phyloP scores from a whole-genome alignment of 2,797 vertebrate genomes.

The Morelia viridis region DNA sequence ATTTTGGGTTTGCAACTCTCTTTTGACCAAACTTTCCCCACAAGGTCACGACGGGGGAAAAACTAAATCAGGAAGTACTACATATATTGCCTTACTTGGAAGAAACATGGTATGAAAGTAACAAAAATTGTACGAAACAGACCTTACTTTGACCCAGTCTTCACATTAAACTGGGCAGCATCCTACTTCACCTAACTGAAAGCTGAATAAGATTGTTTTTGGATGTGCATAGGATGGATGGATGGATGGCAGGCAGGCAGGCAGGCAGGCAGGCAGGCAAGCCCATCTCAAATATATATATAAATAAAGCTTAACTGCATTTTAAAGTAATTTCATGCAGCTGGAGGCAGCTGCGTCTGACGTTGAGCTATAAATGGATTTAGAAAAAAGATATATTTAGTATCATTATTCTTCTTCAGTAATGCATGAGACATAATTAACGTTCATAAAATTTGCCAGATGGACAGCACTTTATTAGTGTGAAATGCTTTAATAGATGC shows the following conservation, averaged over 20 bases:
- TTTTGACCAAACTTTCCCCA: not conserved
- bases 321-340: conserved; percentile 34
- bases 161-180: no score
- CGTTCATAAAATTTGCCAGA: conserved; percentile 50
- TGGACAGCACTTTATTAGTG: conserved; percentile 39
- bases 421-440: conserved; percentile 47
- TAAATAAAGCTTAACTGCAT: not conserved
- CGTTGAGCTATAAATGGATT: conserved; percentile 21
- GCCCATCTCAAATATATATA: not conserved
- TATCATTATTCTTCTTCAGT: conserved; percentile 44
- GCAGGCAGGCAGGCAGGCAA: not conserved
- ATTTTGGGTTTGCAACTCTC: not conserved
- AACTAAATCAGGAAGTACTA: not conserved
- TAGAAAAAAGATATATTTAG: conserved; percentile 51
- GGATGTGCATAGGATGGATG: no score
- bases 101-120: no score
- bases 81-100: no score
- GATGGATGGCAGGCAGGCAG: not conserved
- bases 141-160: no score
- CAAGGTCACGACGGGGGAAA: not conserved
- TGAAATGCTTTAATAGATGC: conserved; percentile 39
- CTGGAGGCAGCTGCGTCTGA: not conserved
- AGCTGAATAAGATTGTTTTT: no score
- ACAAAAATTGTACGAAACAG: no score
- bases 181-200: no score